phyloP scores from a whole-genome alignment of 2,888 invertebrate genomes.

The Lomographa bimaculata region DNA sequence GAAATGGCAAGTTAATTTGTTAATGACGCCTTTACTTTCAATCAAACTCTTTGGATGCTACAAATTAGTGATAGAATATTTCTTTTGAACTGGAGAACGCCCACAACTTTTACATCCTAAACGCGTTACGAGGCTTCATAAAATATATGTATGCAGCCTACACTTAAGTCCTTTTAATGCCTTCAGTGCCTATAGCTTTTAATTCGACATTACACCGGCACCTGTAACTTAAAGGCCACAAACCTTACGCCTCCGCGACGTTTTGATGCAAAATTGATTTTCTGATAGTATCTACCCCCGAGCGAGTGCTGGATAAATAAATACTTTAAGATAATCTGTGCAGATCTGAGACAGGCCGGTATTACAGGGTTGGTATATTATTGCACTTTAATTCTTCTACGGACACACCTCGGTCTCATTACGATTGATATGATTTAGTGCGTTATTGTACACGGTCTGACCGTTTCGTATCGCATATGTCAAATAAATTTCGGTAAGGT shows the following conservation, averaged over 20 bases:
- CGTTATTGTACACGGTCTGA: slow-evolving; percentile 64
- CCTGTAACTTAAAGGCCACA: slow-evolving; percentile 66
- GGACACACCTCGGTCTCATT: slow-evolving; percentile 74
- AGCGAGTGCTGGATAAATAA: slow-evolving; percentile 79
- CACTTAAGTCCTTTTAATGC: too few relatives aligned
- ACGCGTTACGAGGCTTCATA: too few relatives aligned
- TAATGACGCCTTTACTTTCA: too few relatives aligned
- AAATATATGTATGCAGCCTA: too few relatives aligned
- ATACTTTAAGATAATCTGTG: slow-evolving; percentile 78
- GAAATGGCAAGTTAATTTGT: too few relatives aligned
- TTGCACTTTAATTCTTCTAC: slow-evolving; percentile 78
- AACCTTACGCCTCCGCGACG: slow-evolving; percentile 75
- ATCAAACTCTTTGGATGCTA: too few relatives aligned
- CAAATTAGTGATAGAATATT: too few relatives aligned
- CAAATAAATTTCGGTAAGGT: slow-evolving; percentile 64
- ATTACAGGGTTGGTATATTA: slow-evolving; percentile 74
- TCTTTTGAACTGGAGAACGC: too few relatives aligned
- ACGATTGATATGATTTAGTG: slow-evolving; percentile 74
- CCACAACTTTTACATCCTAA: too few relatives aligned
- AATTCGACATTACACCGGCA: slow-evolving; percentile 54
- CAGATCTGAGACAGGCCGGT: slow-evolving; percentile 75
- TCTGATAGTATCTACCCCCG: slow-evolving; percentile 77
- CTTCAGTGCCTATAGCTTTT: too few relatives aligned
- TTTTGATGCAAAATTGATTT: slow-evolving; percentile 80
- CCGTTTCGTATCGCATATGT: slow-evolving; percentile 46